A percentile compares a stretch with the other conserved stretches of the same genome.
Conservation (phyloP, 2,797 vertebrate genomes). For the Phaenicophaeus curvirostris region DNA sequence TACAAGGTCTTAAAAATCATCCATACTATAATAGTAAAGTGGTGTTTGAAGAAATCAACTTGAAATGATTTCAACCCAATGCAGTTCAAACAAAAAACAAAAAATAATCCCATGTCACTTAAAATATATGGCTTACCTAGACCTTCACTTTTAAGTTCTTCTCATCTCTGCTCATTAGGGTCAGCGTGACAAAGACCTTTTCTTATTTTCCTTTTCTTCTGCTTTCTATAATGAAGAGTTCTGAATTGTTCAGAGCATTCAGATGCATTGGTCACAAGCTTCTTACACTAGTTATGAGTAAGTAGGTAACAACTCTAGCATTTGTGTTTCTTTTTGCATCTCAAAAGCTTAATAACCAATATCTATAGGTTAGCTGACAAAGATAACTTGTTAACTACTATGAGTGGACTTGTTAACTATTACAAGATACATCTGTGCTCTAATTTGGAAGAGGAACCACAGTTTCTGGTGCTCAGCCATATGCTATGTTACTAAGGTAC, state of each 20-base stretch:
- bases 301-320: background rate
- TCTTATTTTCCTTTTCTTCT: background rate
- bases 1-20: background rate
- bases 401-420: background rate
- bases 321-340: background rate
- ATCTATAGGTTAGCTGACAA: background rate
- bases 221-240: background rate
- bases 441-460: background rate
- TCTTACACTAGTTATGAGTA: background rate
- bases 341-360: background rate
- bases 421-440: background rate
- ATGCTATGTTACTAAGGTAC: fast-evolving
- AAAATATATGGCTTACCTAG: background rate
- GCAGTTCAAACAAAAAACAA: background rate
- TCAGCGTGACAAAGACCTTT: background rate
- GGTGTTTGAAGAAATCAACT: background rate
- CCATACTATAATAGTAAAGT: background rate
- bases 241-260: background rate
- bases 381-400: background rate
- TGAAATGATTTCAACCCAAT: background rate
- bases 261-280: background rate
- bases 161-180: background rate
- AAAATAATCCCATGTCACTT: background rate
- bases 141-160: background rate
- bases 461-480: background rate